Evolutionary conservation across 2,113 vertebrate species (phyloP), one percentile per base, ranked within the genome.

Genomic region (Dolichallabes microphthalmus): DNA sequence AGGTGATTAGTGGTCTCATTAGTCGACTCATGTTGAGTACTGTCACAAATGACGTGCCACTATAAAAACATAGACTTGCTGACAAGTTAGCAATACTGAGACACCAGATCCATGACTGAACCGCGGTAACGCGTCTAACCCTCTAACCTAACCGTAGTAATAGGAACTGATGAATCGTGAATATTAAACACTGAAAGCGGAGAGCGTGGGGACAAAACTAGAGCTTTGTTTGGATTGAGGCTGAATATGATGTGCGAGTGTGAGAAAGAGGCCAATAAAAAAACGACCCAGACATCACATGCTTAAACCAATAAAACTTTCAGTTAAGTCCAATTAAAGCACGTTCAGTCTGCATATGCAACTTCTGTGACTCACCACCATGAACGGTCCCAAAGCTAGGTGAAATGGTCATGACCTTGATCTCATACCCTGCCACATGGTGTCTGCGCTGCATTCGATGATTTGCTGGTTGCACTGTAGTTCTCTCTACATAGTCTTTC

Each of bases 1-100:
- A 94, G 90, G 91, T 93, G 91, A 92, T 95, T 94, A 95, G 92
- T 93, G 90, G 90, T 91, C 94, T 94, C 94, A 93, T 95, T 95
- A 94, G 93, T 88, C 86, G 86, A 91, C 91, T 91, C 92, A 91
- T 91, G 93, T 94, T 90, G 93, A 94, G 94, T 92, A 91, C 91
- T 92, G 91, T 94, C 93, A 92, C 91, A 92, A 8, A 92, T 94
- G 92, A 94, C 91, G 93, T 91, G 92, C 93, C 91, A 92, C 92
- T 92, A 94, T 95, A 95, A 95, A 95, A 94, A 91, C 91, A 93
- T 90, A 93, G 90, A 89, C 82, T 85, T 90, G 89, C 87, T 86
- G 91, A 83, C 52, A 90, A 89, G 90, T 93, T 92, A 92, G 90
- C 90, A 90, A 88, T 89, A 89, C 92, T 90, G 90, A 91, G 87